A percentile compares a stretch with the other conserved stretches of the same genome.
phyloP scores from a whole-genome alignment of 2,888 invertebrate genomes.

The Rotaria socialis region DNA sequence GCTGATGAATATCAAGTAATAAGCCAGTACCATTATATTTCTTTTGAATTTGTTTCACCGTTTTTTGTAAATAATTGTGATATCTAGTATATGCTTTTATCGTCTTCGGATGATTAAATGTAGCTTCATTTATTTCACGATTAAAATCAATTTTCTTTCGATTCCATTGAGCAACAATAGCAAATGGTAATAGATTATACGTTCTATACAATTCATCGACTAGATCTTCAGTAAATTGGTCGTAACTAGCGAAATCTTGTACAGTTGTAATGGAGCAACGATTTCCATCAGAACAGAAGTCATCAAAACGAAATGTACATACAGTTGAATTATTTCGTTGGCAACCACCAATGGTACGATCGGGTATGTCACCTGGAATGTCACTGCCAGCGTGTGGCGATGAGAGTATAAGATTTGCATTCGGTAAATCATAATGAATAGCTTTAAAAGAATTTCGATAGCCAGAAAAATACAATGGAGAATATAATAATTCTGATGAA shows the following conservation, averaged over 20 bases:
- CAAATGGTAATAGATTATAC: background rate
- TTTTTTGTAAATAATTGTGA: background rate
- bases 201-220: background rate
- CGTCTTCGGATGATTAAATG: background rate
- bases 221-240: background rate
- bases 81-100: background rate
- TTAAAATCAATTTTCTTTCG: slow-evolving; percentile 16
- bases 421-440: background rate
- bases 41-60: background rate
- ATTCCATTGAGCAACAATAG: background rate
- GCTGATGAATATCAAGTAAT: background rate
- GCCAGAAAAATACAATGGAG: background rate
- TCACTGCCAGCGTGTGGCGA: background rate
- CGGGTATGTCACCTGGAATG: slow-evolving; percentile 5
- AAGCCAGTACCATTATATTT: background rate
- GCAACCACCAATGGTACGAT: background rate
- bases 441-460: background rate
- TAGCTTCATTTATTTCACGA: background rate
- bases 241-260: background rate
- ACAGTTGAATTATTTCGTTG: background rate
- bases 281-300: background rate
- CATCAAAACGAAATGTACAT: slow-evolving; percentile 9
- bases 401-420: background rate
- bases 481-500: background rate
- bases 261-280: background rate